These are phyloP conservation scores for Centroberyx gerrardi DNA, from an alignment of 2,797 vertebrate species.

Conservation along the genomic window DNA sequence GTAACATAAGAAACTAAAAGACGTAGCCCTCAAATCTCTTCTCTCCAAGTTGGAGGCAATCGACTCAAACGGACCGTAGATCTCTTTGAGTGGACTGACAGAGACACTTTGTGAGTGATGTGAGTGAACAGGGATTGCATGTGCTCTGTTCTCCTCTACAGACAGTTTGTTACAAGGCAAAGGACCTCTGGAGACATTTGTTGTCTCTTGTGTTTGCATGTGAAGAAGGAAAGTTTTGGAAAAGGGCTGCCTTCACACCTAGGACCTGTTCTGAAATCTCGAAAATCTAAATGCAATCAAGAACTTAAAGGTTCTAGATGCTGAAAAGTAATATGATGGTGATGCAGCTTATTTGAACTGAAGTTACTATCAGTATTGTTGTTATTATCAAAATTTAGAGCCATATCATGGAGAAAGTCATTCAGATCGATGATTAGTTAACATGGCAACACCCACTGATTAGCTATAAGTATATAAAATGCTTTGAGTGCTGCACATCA, in stretches of 20 bases:
- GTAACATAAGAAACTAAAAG: slow-evolving; percentile 27
- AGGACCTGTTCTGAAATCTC: neutral
- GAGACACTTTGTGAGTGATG: neutral
- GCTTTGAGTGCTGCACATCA: neutral
- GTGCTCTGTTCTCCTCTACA: slow-evolving; percentile 17
- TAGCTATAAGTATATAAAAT: neutral
- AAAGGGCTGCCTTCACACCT: neutral
- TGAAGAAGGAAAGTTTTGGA: slow-evolving; percentile 11
- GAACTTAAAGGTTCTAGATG: neutral
- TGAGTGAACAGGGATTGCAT: slow-evolving; percentile 23
- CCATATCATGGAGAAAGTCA: slow-evolving; percentile 12
- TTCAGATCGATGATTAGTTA: neutral
- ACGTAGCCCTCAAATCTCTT: slow-evolving; percentile 5
- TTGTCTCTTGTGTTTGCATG: slow-evolving; percentile 8
- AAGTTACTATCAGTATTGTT: slow-evolving; percentile 16
- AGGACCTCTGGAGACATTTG: slow-evolving; percentile 9
- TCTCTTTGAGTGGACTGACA: neutral
- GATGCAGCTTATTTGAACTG: slow-evolving; percentile 4
- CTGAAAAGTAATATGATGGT: neutral
- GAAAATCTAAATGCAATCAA: neutral
- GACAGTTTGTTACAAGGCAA: slow-evolving; percentile 1
- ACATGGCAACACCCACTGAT: neutral
- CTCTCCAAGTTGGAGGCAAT: neutral
- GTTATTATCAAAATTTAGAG: slow-evolving; percentile 1
- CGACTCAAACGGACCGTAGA: neutral